These are phyloP conservation scores for Serinus canaria DNA, from an alignment of 2,113 vertebrate species.

Conservation along the genomic window DNA sequence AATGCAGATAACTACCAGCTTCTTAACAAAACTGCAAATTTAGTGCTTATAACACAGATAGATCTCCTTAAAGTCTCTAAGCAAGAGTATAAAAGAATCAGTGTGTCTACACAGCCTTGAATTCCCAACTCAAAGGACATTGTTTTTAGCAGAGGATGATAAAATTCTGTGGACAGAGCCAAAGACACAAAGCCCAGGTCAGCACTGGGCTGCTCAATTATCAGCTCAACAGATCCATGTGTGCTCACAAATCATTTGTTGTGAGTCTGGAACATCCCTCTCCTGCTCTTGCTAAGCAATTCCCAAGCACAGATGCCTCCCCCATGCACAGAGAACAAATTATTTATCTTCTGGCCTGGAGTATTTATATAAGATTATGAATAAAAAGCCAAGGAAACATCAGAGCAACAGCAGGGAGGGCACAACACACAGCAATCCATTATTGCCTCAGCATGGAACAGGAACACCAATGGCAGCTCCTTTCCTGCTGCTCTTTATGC, in stretches of 20 bases:
- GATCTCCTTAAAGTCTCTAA: not conserved
- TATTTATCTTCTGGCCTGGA: not conserved
- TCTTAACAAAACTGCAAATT: not conserved
- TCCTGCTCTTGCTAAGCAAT: not conserved
- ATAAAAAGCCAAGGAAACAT: not conserved
- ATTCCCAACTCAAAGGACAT: not conserved
- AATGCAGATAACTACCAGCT: conserved; percentile 7
- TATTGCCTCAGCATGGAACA: not conserved
- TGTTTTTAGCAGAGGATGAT: not conserved
- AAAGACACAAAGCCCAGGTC: not conserved
- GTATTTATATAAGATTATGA: not conserved
- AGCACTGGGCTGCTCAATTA: not conserved
- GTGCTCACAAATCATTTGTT: not conserved
- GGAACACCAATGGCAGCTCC: not conserved
- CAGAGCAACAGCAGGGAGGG: not conserved
- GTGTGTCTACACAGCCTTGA: not conserved
- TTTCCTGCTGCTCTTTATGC: not conserved
- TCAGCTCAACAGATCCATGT: not conserved
- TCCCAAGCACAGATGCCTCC: not conserved
- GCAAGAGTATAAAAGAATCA: not conserved
- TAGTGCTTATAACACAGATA: not conserved
- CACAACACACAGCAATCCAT: not conserved
- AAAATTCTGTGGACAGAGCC: not conserved
- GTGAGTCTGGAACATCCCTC: not conserved
- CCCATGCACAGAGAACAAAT: not conserved